phyloP scores from a whole-genome alignment of 2,113 vertebrate species.

The Asarcornis scutulata region DNA sequence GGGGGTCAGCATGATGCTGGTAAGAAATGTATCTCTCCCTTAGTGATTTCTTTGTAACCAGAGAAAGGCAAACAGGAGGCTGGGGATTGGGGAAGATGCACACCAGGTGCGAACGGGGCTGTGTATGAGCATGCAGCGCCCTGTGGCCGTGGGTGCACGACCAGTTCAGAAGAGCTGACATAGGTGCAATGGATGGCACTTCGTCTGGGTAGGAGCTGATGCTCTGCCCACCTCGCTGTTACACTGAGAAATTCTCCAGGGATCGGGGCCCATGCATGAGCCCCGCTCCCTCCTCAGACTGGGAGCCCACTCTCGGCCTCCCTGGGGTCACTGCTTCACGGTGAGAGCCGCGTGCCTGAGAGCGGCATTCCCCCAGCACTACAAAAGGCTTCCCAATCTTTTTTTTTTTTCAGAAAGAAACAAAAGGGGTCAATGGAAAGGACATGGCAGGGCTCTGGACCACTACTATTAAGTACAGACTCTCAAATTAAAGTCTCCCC shows the following conservation, averaged over 20 bases:
- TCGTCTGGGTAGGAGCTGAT: neutral
- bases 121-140: neutral
- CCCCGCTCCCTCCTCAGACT: neutral
- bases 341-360: fast-evolving
- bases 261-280: fast-evolving
- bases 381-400: fast-evolving
- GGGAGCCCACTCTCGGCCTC: neutral
- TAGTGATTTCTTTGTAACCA: neutral
- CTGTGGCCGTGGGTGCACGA: fast-evolving
- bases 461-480: neutral
- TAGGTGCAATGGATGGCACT: neutral
- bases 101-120: neutral
- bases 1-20: slow-evolving; percentile 9
- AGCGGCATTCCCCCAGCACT: too few relatives aligned
- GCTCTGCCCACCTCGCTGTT: neutral
- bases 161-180: neutral
- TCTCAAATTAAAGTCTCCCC: neutral
- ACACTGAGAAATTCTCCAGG: neutral
- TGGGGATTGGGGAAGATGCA: neutral
- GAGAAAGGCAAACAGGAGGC: neutral
- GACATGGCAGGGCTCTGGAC: neutral
- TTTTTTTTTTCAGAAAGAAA: neutral
- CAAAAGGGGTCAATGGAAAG: neutral
- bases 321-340: neutral
- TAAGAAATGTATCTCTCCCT: slow-evolving; percentile 32